Evolutionary conservation across 2,113 vertebrate species (phyloP).

Genomic region (Alectura lathami): DNA sequence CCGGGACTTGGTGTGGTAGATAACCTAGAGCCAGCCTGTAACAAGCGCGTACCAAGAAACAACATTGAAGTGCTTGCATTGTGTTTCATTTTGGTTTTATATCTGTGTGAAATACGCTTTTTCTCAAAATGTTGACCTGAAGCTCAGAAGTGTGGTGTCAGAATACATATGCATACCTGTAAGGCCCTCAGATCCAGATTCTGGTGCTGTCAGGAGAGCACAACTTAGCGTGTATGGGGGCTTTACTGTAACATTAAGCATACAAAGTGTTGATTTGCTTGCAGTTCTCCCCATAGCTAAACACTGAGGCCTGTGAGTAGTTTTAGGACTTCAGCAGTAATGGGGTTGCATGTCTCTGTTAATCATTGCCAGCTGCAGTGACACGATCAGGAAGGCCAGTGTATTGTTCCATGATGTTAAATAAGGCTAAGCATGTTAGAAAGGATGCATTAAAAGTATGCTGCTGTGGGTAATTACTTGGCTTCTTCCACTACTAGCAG

Average conservation of each 20-base stretch:
- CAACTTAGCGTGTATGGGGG: conserved; percentile 66
- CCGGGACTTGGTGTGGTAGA: conserved; percentile 60
- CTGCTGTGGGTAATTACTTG: conserved; percentile 76
- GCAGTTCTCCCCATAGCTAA: conserved; percentile 72
- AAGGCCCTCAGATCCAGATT: conserved; percentile 76
- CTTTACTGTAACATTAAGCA: conserved; percentile 73
- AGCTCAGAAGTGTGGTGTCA: conserved; percentile 86
- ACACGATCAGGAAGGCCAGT: conserved; percentile 79
- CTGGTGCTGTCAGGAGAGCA: conserved; percentile 78
- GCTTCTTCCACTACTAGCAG: conserved; percentile 72
- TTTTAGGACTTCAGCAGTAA: conserved; percentile 74
- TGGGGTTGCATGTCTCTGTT: conserved; percentile 82
- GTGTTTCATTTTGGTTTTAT: conserved; percentile 80
- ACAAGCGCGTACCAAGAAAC: conserved; percentile 73
- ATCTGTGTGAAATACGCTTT: conserved; percentile 52
- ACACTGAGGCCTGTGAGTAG: conserved; percentile 78
- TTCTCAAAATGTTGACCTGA: conserved; percentile 57
- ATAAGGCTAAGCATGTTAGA: conserved; percentile 74
- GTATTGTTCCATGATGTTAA: conserved; percentile 66
- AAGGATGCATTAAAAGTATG: conserved; percentile 63
- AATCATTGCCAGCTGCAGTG: conserved; percentile 84
- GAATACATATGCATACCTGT: conserved; percentile 80
- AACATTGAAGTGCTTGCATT: conserved; percentile 81
- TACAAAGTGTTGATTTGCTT: conserved; percentile 76
- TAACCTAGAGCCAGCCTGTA: conserved; percentile 51